Evolutionary conservation across 92 coral and sea anemone genomes (phyloP).

Genomic region (Palythoa heliodiscus): DNA sequence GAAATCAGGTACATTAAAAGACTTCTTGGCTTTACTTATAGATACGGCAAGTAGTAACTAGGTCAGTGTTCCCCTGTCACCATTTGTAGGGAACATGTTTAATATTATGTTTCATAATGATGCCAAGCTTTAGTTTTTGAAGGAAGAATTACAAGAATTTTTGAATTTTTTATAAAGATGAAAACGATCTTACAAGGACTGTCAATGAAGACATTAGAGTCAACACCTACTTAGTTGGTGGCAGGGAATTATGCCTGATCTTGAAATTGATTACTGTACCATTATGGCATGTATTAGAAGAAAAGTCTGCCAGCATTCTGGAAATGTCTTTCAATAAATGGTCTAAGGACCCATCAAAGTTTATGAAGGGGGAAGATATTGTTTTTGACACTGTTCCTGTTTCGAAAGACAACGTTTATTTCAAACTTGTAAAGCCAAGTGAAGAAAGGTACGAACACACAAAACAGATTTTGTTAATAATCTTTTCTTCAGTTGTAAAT

Average conservation of each 20-base stretch:
- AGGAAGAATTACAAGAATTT: conserved; percentile 24
- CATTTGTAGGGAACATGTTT: conserved; percentile 37
- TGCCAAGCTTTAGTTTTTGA: conserved; percentile 17
- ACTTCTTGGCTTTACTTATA: conserved; percentile 10
- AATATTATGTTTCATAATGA: conserved; percentile 46
- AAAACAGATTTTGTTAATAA: background rate
- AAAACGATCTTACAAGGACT: conserved; percentile 24
- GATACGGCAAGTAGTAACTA: background rate
- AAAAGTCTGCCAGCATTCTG: conserved; percentile 24
- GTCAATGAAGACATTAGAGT: conserved; percentile 25
- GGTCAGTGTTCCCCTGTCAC: conserved; percentile 37
- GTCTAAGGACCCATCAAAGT: conserved; percentile 18
- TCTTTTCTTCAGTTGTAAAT: conserved; percentile 11
- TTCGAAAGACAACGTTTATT: conserved; percentile 19
- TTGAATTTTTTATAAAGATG: conserved; percentile 17
- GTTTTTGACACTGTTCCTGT: conserved; percentile 7
- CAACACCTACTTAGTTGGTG: conserved; percentile 23
- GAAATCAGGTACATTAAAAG: conserved; percentile 32
- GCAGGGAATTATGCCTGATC: conserved; percentile 29
- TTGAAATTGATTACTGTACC: conserved; percentile 31
- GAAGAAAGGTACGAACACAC: conserved; percentile 15
- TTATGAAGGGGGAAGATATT: conserved; percentile 17
- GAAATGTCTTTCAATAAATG: conserved; percentile 2
- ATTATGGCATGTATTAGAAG: conserved; percentile 29
- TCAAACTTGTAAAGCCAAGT: background rate